These are phyloP conservation scores for Dinothrombium tinctorium DNA, from an alignment of 1,140 invertebrate genomes.

Conservation along the genomic window DNA sequence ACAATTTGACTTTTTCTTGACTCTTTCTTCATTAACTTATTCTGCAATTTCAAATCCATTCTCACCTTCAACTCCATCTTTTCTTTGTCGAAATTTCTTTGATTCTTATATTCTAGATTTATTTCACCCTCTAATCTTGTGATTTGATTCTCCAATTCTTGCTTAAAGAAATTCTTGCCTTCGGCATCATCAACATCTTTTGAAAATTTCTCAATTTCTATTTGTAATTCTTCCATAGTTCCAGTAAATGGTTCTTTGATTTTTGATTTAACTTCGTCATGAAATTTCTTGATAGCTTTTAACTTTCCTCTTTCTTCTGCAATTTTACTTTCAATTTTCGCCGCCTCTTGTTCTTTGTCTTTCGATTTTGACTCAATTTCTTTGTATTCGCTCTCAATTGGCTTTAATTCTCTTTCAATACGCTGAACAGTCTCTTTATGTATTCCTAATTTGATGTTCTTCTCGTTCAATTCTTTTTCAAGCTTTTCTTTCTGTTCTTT, in stretches of 20 bases:
- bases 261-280: background rate
- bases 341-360: constrained; percentile 24
- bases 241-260: background rate
- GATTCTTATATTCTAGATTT: too few relatives aligned
- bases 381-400: constrained; percentile 10
- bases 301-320: constrained; percentile 20
- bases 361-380: constrained; percentile 24
- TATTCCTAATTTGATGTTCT: constrained; percentile 30
- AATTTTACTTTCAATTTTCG: constrained; percentile 31
- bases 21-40: too few relatives aligned
- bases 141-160: too few relatives aligned
- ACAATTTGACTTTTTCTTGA: too few relatives aligned
- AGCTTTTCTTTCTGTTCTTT: constrained; percentile 31
- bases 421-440: constrained; percentile 29
- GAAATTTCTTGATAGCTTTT: background rate
- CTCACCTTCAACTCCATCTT: background rate
- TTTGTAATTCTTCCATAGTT: background rate
- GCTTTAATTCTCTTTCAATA: background rate
- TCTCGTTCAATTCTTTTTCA: constrained; percentile 28
- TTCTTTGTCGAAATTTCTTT: background rate
- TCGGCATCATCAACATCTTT: background rate
- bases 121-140: constrained; percentile 3
- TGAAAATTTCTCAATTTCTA: constrained; percentile 1
- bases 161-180: too few relatives aligned
- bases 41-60: too few relatives aligned